Percentiles rank a stretch among this genome's conserved stretches.
Conservation (phyloP, 2,113 vertebrate species). For the Argyrosomus japonicus region DNA sequence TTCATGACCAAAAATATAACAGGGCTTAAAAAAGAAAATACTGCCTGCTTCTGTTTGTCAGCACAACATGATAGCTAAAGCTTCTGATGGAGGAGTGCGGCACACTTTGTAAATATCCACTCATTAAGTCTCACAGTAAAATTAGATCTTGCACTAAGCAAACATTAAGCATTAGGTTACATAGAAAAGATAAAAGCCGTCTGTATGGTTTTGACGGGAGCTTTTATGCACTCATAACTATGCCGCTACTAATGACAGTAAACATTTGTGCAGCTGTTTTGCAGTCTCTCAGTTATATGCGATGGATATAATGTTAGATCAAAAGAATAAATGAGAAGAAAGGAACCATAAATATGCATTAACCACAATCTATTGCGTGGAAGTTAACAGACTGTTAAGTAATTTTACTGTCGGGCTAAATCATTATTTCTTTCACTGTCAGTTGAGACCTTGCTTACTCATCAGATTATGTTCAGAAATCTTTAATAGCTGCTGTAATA, state of each 20-base stretch:
- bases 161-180: slow-evolving; percentile 45
- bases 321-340: background rate
- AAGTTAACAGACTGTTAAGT: background rate
- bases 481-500: slow-evolving; percentile 36
- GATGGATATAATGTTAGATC: background rate
- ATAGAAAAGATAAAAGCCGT: slow-evolving; percentile 51
- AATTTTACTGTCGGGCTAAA: slow-evolving; percentile 1
- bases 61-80: slow-evolving; percentile 18
- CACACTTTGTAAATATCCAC: slow-evolving; percentile 33
- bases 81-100: slow-evolving; percentile 2
- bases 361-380: background rate
- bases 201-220: slow-evolving; percentile 16
- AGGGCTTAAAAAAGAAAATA: background rate
- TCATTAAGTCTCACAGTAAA: slow-evolving; percentile 44
- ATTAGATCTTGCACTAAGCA: slow-evolving; percentile 41
- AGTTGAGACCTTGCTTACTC: slow-evolving; percentile 10
- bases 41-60: background rate
- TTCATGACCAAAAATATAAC: background rate
- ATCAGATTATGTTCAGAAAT: slow-evolving; percentile 21
- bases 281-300: background rate
- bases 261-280: slow-evolving; percentile 59
- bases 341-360: background rate
- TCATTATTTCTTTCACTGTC: slow-evolving; percentile 8
- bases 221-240: slow-evolving; percentile 34
- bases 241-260: slow-evolving; percentile 33